Conservation (phyloP, 2,888 invertebrate species). For the Suillia variegata region DNA sequence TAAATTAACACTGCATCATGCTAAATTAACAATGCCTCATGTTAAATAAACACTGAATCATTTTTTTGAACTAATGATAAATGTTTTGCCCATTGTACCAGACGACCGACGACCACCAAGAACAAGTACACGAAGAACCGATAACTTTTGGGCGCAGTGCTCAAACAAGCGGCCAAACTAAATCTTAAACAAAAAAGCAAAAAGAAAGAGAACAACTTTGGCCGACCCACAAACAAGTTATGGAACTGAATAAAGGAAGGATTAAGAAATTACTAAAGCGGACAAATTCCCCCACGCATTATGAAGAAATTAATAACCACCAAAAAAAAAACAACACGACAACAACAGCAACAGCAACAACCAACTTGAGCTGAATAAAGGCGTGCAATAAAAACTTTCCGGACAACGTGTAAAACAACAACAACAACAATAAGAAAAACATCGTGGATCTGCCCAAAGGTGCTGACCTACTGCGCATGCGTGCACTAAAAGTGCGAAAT, state of each 20-base stretch:
- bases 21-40: too few species aligned
- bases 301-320: constrained; percentile 44
- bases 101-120: constrained; percentile 14
- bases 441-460: constrained; percentile 16
- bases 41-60: too few species aligned
- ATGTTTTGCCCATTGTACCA: constrained; percentile 1
- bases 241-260: constrained; percentile 6
- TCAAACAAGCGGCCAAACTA: background rate
- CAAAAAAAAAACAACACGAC: constrained; percentile 1
- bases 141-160: constrained; percentile 7
- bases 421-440: too few species aligned
- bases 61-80: too few species aligned
- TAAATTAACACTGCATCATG: too few species aligned
- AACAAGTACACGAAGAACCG: constrained; percentile 1
- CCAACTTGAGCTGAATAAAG: too few species aligned
- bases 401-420: background rate
- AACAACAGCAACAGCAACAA: too few species aligned
- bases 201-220: background rate
- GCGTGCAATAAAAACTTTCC: background rate
- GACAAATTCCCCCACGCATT: constrained; percentile 44
- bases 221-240: constrained; percentile 4
- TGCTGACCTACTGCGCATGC: constrained; percentile 19
- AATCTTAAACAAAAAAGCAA: too few species aligned
- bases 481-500: constrained; percentile 6
- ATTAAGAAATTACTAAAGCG: constrained; percentile 16